Base-by-base conservation (phyloP, 2,113 vertebrate genomes). In the Aviceda subcristata region DNA sequence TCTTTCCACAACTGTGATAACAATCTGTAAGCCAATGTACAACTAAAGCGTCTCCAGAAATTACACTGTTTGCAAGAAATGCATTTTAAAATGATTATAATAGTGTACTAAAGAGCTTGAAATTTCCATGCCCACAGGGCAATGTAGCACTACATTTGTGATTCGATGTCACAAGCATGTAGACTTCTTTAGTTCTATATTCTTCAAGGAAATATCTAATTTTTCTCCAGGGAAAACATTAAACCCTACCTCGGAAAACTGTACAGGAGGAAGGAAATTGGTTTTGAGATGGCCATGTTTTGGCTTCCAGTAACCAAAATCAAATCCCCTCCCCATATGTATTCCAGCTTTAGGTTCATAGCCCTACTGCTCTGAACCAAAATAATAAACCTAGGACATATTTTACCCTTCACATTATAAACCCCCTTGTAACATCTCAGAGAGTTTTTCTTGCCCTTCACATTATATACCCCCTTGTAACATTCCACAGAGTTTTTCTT, bases 121-220 rank as follows among this genome's bases (percentile, higher is more conserved):
- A 82, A 95, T 94, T 85, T 95, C 91, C 91, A 96, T 94, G 93
- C 93, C 93, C 71, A 80, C 94, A 63, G 94, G 95, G 94, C 77
- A 95, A 92, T 88, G 66, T 96, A 96, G 86, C 93, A 93, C 92
- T 81, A 68, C 89, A 90, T 96, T 96, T 96, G 94, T 95, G 84
- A 94, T 95, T 91, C 88, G 84, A 87, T 91, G 77, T 90, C 92
- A 86, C 67, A 95, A 84, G 39, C 76, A 53, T 86, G 88, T 86
- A 94, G 73, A 72, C 41, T 94, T 86, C 66, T 66, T 75, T 66
- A 68, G 86, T 55, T 94, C 91, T 87, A 86, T 91, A 84, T 48
- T 84, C 79, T 92, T 75, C 51, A 86, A 72, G 76, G 80, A 92
- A 95, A 89, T 76, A 89, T 95, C 95, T 95, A 76, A 83, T 89